Conservation (phyloP, 2,113 vertebrate species). For the Plecotus auritus region DNA sequence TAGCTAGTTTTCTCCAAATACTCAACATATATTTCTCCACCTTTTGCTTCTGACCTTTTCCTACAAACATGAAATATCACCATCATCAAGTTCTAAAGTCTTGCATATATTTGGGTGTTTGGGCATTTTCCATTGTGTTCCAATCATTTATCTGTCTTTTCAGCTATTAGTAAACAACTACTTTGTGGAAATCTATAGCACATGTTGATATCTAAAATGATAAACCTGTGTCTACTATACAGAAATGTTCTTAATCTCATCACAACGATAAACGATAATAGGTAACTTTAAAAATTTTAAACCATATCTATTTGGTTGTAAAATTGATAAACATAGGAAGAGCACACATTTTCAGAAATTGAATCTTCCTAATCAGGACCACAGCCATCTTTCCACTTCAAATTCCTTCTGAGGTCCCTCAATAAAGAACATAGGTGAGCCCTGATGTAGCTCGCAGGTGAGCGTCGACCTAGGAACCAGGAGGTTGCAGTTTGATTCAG, state of each 20-base stretch:
- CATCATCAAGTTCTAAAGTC: no score
- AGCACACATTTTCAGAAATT: background rate
- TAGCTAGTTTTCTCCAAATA: no score
- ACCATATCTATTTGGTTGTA: background rate
- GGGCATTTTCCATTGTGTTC: background rate
- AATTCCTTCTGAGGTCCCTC: background rate
- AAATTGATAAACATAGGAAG: background rate
- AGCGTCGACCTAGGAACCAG: no score
- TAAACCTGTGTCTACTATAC: background rate
- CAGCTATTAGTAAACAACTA: background rate
- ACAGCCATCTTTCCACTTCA: background rate
- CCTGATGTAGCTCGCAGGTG: background rate
- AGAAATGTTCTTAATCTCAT: background rate
- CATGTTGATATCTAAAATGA: background rate
- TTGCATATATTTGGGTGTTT: background rate
- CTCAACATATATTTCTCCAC: no score
- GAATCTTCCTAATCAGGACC: background rate
- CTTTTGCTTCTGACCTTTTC: no score
- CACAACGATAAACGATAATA: background rate
- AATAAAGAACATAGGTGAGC: background rate
- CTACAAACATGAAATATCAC: no score
- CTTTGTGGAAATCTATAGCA: background rate
- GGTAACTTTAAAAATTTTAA: background rate
- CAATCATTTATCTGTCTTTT: background rate
- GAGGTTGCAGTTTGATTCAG: no score